phyloP scores from a whole-genome alignment of 1,140 invertebrate species.

The Saccostrea echinata region DNA sequence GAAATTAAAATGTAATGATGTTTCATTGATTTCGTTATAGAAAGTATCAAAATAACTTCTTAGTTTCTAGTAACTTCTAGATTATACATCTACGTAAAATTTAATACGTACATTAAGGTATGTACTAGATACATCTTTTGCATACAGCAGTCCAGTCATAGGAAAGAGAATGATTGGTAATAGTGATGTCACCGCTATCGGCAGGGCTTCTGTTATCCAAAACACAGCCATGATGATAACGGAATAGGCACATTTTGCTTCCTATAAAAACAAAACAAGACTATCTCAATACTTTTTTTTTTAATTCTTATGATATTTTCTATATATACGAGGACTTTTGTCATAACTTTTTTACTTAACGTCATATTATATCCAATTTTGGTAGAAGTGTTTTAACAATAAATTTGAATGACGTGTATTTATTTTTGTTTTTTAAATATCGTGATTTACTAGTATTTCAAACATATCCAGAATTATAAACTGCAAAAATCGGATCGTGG shows the following conservation, averaged over 20 bases:
- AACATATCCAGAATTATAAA: too few relatives aligned
- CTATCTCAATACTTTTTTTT: too few relatives aligned
- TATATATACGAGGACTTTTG: too few relatives aligned
- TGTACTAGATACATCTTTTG: conserved; percentile 69
- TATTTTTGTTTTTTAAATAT: too few relatives aligned
- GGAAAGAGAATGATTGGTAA: conserved; percentile 92
- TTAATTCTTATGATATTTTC: too few relatives aligned
- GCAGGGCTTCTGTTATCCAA: conserved; percentile 91
- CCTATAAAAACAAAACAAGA: conserved; percentile 52
- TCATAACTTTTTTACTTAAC: too few relatives aligned
- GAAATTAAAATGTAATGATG: background rate
- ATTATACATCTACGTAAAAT: background rate
- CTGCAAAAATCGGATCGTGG: too few relatives aligned
- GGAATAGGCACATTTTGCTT: conserved; percentile 86
- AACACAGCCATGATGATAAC: conserved; percentile 91
- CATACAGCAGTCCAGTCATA: conserved; percentile 74
- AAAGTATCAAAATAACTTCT: background rate
- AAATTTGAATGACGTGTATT: too few relatives aligned
- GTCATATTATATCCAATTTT: too few relatives aligned
- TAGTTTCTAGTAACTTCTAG: background rate
- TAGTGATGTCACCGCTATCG: conserved; percentile 89
- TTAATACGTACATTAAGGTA: conserved; percentile 68
- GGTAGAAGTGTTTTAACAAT: too few relatives aligned
- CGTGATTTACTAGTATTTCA: too few relatives aligned
- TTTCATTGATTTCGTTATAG: background rate